These are phyloP conservation scores for Anser brachyrhynchus DNA, from an alignment of 2,113 vertebrate species.

Conservation along the genomic window DNA sequence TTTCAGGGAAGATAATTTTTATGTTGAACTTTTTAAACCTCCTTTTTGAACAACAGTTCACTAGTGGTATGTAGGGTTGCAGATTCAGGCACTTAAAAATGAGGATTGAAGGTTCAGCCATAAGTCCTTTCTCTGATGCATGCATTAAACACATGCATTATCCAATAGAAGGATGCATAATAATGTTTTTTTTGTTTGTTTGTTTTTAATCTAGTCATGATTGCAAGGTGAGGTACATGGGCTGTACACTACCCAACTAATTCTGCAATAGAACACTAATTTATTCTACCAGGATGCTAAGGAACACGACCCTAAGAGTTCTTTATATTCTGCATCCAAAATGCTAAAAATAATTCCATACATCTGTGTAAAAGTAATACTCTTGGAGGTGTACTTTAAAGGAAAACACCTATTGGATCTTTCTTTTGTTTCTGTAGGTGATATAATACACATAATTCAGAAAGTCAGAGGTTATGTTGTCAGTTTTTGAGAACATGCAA, in stretches of 20 bases:
- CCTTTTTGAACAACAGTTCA: not conserved
- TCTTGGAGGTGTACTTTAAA: not conserved
- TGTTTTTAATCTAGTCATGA: not conserved
- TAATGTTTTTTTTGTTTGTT: not conserved
- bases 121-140: not conserved
- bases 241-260: not conserved
- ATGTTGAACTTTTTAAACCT: not conserved
- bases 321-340: too few species aligned
- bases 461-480: not conserved
- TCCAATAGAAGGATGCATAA: not conserved
- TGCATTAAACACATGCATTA: rapidly evolving
- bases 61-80: not conserved
- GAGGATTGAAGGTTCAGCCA: not conserved
- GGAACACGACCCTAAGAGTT: not conserved
- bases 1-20: not conserved
- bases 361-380: not conserved
- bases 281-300: not conserved
- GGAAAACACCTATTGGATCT: not conserved
- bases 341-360: not conserved
- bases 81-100: not conserved
- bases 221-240: not conserved
- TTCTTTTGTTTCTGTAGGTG: not conserved
- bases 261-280: not conserved
- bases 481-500: not conserved
- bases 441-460: not conserved